Percentiles rank a stretch among this genome's conserved stretches.
Conservation (phyloP, 2,113 vertebrate species). For the Lucifuga dentata region DNA sequence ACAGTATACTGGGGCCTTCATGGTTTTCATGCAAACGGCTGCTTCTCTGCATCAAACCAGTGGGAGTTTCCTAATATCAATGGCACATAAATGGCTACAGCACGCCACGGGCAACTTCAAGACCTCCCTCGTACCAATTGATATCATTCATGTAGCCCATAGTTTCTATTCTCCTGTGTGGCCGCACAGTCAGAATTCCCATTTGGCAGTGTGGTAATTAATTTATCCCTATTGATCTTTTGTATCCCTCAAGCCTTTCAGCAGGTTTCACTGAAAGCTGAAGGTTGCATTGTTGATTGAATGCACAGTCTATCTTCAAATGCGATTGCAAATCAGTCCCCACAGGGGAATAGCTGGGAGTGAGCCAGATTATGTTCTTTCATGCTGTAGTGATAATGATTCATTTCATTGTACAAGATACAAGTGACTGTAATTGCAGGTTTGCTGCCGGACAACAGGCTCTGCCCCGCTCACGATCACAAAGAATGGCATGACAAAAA, state of each 20-base stretch:
- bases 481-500: slow-evolving; percentile 11
- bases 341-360: slow-evolving; percentile 60
- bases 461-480: slow-evolving; percentile 23
- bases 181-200: slow-evolving; percentile 56
- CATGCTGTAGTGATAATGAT: slow-evolving; percentile 71
- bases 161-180: no score
- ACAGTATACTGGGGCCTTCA: not conserved
- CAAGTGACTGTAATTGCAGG: slow-evolving; percentile 58
- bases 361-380: slow-evolving; percentile 68
- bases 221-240: slow-evolving; percentile 81
- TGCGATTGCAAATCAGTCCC: slow-evolving; percentile 72
- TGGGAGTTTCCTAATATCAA: slow-evolving; percentile 49
- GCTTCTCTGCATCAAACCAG: slow-evolving; percentile 43
- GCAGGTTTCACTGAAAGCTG: slow-evolving; percentile 57
- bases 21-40: slow-evolving; percentile 44
- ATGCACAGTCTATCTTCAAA: slow-evolving; percentile 74
- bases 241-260: slow-evolving; percentile 74
- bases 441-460: slow-evolving; percentile 38
- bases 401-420: slow-evolving; percentile 64
- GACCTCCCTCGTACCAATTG: slow-evolving; percentile 31
- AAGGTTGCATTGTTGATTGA: slow-evolving; percentile 72
- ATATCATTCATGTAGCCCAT: slow-evolving; percentile 39
- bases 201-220: slow-evolving; percentile 74
- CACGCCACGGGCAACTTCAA: slow-evolving; percentile 16
- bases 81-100: slow-evolving; percentile 43